phyloP scores from a whole-genome alignment of 2,797 vertebrate genomes.

The Intellagama lesueurii region DNA sequence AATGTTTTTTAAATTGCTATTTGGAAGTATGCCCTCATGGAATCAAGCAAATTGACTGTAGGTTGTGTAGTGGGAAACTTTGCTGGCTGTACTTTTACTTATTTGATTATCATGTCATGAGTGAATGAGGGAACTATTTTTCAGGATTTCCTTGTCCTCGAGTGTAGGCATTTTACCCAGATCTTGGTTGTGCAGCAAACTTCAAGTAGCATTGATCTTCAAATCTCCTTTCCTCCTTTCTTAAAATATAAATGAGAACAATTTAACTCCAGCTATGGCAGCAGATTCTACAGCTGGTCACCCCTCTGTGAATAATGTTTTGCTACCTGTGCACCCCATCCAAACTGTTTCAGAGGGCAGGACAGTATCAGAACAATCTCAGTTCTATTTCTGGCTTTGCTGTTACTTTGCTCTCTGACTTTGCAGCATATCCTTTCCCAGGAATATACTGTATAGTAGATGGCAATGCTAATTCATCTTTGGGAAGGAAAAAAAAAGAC shows the following conservation, averaged over 20 bases:
- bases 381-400: not conserved
- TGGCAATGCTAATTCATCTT: not conserved
- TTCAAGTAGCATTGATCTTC: not conserved
- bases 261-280: not conserved
- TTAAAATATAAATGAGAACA: conserved; percentile 5
- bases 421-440: not conserved
- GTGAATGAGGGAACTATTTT: not conserved
- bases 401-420: not conserved
- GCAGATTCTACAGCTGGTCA: not conserved
- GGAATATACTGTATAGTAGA: not conserved
- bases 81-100: not conserved
- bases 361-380: not conserved
- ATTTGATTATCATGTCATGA: not conserved
- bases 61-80: not conserved
- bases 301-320: not conserved
- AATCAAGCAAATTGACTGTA: not conserved
- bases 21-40: not conserved
- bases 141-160: not conserved
- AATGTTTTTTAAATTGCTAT: not conserved
- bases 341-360: not conserved
- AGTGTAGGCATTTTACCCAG: not conserved
- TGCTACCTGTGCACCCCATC: not conserved
- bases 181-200: not conserved
- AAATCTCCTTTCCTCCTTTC: not conserved
- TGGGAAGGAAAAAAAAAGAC: too few species aligned